phyloP scores from a whole-genome alignment of 2,113 vertebrate genomes.

The Podilymbus podiceps region DNA sequence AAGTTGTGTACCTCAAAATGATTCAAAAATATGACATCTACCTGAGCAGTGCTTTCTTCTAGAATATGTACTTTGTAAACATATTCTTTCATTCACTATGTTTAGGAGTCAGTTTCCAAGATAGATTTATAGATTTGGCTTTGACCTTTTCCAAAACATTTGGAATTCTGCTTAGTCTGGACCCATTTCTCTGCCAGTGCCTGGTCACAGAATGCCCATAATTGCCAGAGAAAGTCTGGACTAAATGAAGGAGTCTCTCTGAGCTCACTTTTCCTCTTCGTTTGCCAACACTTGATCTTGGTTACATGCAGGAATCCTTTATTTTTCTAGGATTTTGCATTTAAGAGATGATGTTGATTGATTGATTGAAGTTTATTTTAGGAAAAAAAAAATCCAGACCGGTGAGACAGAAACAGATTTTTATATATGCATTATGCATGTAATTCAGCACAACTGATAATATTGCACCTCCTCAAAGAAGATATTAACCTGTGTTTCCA shows the following conservation, averaged over 20 bases:
- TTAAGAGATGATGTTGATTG: background rate
- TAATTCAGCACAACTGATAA: background rate
- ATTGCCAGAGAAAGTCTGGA: background rate
- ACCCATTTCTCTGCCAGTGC: background rate
- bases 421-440: background rate
- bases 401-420: background rate
- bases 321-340: background rate
- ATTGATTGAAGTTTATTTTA: background rate
- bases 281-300: background rate
- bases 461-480: background rate
- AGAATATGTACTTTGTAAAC: background rate
- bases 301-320: background rate
- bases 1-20: background rate
- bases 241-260: background rate
- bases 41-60: background rate
- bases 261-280: background rate
- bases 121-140: background rate
- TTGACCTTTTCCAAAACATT: background rate
- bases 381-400: background rate
- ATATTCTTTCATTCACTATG: accelerated
- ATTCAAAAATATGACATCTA: background rate
- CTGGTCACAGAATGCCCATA: background rate
- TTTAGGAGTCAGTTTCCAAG: background rate
- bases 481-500: background rate
- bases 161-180: background rate